Percentiles rank a stretch among this genome's conserved stretches.
Evolutionary conservation across 2,888 invertebrate genomes (phyloP).

Genomic region (Drepanosiphum platanoidis): DNA sequence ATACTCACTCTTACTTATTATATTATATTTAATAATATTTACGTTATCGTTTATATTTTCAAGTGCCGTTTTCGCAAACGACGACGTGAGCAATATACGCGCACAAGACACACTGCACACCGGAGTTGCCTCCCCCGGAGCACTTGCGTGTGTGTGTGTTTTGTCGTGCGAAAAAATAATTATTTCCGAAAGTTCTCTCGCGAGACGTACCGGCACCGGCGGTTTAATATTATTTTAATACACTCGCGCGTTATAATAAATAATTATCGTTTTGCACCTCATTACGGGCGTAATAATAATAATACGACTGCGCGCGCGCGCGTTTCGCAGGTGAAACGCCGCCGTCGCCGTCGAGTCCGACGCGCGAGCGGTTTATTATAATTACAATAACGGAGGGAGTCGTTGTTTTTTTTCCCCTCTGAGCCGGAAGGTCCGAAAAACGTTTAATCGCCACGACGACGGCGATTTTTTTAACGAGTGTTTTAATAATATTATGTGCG

Average conservation of each 20-base stretch:
- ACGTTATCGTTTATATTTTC: no score
- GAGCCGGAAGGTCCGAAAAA: slow-evolving; percentile 39
- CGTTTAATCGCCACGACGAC: background rate
- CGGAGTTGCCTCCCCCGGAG: no score
- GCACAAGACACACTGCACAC: no score
- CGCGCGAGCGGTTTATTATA: background rate
- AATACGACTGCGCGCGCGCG: background rate
- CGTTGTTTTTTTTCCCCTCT: slow-evolving; percentile 15
- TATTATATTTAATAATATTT: no score
- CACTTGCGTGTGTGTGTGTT: background rate
- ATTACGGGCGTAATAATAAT: slow-evolving; percentile 21
- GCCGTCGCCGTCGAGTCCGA: background rate
- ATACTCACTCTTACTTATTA: no score
- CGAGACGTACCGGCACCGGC: slow-evolving; percentile 39
- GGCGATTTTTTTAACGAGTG: slow-evolving; percentile 8
- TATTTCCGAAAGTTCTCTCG: background rate
- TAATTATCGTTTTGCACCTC: slow-evolving; percentile 28
- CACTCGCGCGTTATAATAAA: no score
- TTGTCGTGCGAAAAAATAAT: background rate
- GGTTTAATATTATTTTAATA: background rate
- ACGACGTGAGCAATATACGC: no score
- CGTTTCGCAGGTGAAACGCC: background rate
- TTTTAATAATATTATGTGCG: no score
- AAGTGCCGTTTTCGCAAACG: no score
- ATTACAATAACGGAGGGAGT: background rate